A percentile compares a stretch with the other conserved stretches of the same genome.
Conservation (phyloP, 2,113 vertebrate species). For the Cynoglossus semilaevis region DNA sequence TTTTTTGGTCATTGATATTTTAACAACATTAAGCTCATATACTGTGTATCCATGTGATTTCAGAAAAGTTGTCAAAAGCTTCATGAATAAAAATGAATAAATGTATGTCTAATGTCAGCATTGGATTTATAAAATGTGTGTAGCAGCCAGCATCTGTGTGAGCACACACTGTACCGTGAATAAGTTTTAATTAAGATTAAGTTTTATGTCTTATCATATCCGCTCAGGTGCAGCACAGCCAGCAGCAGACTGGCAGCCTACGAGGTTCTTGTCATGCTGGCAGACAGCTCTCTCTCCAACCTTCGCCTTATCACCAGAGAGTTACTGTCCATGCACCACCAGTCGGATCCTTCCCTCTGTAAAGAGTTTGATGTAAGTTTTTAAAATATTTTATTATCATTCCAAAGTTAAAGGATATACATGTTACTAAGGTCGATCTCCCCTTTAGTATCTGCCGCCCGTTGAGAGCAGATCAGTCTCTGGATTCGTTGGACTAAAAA, state of each 20-base stretch:
- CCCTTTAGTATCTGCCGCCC: conserved; percentile 87
- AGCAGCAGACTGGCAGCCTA: conserved; percentile 95
- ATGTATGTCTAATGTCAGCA: no score
- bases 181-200: no score
- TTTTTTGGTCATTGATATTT: no score
- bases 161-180: no score
- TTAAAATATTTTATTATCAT: no score
- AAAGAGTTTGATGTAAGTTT: conserved; percentile 95
- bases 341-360: conserved; percentile 91
- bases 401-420: no score
- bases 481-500: conserved; percentile 96
- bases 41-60: no score
- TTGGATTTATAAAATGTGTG: no score
- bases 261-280: conserved; percentile 96
- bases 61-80: no score
- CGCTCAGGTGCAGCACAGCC: conserved; percentile 88
- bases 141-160: no score
- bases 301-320: conserved; percentile 91
- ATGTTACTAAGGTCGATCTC: background rate
- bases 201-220: background rate
- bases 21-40: no score
- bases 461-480: conserved; percentile 94
- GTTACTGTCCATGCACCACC: conserved; percentile 96
- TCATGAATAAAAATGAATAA: no score
- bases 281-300: conserved; percentile 94